Evolutionary conservation across 2,797 vertebrate species (phyloP).

Genomic region (Zonotrichia albicollis): DNA sequence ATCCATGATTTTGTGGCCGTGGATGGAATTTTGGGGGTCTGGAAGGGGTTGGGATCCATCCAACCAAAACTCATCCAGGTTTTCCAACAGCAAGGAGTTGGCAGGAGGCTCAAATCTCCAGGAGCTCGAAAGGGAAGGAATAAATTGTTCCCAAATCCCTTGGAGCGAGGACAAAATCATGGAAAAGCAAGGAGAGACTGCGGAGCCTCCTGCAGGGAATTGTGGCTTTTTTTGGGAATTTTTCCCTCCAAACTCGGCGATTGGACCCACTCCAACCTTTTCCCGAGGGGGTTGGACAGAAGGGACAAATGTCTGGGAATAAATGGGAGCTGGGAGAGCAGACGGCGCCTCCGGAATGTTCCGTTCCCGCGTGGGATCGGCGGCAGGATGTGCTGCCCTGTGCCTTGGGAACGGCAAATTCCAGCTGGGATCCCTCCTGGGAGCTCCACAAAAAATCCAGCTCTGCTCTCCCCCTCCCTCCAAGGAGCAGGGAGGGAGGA

Average conservation of each 20-base stretch:
- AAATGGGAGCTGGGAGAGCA: not conserved
- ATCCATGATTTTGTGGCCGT: not conserved
- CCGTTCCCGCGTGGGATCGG: not conserved
- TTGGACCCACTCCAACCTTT: not conserved
- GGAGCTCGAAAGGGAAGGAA: not conserved
- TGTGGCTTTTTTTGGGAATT: not conserved
- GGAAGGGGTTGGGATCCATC: not conserved
- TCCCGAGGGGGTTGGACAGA: not conserved
- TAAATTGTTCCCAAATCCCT: not conserved
- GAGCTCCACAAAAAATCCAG: not conserved
- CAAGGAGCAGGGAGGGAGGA: not conserved
- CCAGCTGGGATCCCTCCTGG: not conserved
- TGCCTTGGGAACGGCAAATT: not conserved
- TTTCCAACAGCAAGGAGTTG: not conserved
- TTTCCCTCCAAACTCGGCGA: not conserved
- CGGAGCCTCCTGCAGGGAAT: not conserved
- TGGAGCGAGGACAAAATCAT: rapidly evolving
- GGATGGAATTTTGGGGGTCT: not conserved
- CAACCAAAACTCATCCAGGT: not conserved
- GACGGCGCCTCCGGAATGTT: not conserved
- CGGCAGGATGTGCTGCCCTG: not conserved
- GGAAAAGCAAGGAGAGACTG: not conserved
- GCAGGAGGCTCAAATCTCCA: not conserved
- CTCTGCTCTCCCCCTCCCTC: not conserved
- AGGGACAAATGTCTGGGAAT: not conserved